Evolutionary conservation across 2,113 vertebrate species (phyloP).

Genomic region (Orientallactaga bullata): DNA sequence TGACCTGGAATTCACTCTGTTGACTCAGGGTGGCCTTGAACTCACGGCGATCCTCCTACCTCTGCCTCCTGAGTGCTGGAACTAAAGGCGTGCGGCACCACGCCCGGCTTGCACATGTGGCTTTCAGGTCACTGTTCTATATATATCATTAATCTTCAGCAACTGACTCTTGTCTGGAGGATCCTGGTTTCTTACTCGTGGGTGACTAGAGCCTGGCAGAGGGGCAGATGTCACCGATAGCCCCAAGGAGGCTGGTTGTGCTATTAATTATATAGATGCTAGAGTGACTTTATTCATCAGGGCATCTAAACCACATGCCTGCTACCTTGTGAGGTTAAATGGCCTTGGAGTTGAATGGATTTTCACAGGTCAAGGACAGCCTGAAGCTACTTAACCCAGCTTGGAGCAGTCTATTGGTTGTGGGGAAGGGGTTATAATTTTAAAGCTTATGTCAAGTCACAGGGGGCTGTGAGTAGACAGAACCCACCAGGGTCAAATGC

Average conservation of each 20-base stretch:
- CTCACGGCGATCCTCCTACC: too few relatives aligned
- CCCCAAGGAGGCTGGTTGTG: not conserved
- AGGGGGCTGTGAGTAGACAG: not conserved
- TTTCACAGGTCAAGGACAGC: slow-evolving; percentile 10
- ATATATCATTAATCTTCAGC: not conserved
- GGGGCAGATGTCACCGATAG: not conserved
- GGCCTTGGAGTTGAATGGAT: slow-evolving; percentile 30
- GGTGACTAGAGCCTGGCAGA: not conserved
- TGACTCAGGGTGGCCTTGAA: too few relatives aligned
- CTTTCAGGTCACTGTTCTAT: not conserved
- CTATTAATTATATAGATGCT: not conserved
- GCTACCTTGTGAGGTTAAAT: not conserved
- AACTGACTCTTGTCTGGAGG: not conserved
- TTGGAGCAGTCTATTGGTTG: not conserved
- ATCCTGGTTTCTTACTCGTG: not conserved
- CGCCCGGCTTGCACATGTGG: not conserved
- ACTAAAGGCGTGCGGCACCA: too few relatives aligned
- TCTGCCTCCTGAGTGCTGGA: too few relatives aligned
- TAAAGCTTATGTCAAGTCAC: not conserved
- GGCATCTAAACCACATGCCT: not conserved
- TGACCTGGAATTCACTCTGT: too few relatives aligned
- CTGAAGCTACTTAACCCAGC: not conserved
- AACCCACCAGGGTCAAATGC: not conserved
- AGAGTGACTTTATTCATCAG: not conserved
- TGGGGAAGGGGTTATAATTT: not conserved